Conservation (phyloP, 1,140 invertebrate species). For the Eurytemora carolleeae region DNA sequence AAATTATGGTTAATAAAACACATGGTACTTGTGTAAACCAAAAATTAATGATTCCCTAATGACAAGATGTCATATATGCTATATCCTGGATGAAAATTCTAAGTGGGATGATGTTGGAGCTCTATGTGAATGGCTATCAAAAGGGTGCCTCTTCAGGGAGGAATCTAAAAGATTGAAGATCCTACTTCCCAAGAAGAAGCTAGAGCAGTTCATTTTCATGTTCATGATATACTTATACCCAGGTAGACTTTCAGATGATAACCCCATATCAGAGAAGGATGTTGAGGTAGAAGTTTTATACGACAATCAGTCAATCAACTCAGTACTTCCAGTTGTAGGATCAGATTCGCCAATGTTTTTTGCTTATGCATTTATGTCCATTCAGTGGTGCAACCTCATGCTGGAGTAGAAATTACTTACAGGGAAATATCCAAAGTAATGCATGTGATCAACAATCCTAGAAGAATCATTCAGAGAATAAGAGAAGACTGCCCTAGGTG, state of each 20-base stretch:
- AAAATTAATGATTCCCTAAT: no score
- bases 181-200: not conserved
- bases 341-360: not conserved
- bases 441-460: not conserved
- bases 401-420: not conserved
- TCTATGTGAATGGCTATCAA: no score
- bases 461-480: not conserved
- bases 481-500: not conserved
- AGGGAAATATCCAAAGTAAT: not conserved
- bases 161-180: no score
- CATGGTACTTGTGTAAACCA: no score
- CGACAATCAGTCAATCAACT: not conserved
- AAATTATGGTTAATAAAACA: no score
- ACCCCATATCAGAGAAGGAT: not conserved
- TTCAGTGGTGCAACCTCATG: not conserved
- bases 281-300: not conserved
- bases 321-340: not conserved
- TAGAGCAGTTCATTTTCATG: not conserved
- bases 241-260: not conserved
- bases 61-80: no score
- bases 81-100: no score
- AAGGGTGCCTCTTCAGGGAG: no score
- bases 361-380: not conserved
- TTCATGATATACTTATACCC: not conserved
- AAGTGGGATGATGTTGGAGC: no score